These are phyloP conservation scores for Mionectes macconnelli DNA, from an alignment of 2,113 vertebrate genomes.

Conservation along the genomic window DNA sequence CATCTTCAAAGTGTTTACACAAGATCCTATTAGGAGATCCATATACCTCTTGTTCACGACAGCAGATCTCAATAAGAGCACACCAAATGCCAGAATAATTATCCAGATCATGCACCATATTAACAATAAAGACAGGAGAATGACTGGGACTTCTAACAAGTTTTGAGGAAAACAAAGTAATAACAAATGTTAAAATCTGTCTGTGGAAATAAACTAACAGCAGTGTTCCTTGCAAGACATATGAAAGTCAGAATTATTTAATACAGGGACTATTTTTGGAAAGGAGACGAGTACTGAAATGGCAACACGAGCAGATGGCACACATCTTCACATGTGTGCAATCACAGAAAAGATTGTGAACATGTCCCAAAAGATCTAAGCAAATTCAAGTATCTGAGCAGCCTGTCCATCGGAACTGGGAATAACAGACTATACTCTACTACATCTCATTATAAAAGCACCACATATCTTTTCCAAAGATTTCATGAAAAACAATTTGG, in stretches of 20 bases:
- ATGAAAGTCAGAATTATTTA: slow-evolving; percentile 36
- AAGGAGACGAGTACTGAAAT: neutral
- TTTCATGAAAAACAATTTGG: neutral
- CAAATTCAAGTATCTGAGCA: neutral
- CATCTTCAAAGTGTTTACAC: neutral
- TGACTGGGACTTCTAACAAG: neutral
- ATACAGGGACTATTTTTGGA: neutral
- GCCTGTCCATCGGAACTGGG: neutral
- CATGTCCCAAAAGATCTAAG: neutral
- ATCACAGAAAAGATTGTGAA: slow-evolving; percentile 7
- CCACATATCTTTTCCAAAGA: neutral
- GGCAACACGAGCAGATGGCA: slow-evolving; percentile 15
- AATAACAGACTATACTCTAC: neutral
- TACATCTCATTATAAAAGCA: neutral
- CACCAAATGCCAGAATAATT: neutral
- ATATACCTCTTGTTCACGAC: rapidly evolving
- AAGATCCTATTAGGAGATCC: neutral
- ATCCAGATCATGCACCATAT: neutral
- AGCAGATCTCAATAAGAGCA: neutral
- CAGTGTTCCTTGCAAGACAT: neutral
- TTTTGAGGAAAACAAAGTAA: neutral
- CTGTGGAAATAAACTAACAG: neutral
- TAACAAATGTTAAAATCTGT: neutral
- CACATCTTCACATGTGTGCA: neutral
- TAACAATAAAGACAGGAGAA: neutral